Percentiles rank a stretch among this genome's conserved stretches.
phyloP scores from a whole-genome alignment of 2,797 vertebrate genomes.

The Ptychadena robeensis region DNA sequence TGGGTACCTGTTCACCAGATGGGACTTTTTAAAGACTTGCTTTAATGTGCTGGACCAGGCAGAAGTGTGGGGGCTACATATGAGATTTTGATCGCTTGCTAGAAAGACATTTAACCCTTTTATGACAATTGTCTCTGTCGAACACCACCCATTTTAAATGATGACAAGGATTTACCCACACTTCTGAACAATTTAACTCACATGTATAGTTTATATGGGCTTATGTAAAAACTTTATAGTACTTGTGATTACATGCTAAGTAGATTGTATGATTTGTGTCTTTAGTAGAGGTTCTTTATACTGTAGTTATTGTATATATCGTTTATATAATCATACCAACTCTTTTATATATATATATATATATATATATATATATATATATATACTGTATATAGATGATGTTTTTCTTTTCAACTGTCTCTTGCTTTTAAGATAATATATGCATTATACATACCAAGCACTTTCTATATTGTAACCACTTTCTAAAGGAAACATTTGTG shows the following conservation, averaged over 20 bases:
- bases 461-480: too few species aligned
- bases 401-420: too few species aligned
- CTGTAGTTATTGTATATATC: not conserved
- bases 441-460: too few species aligned
- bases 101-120: not conserved
- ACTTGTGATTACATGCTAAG: not conserved
- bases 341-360: not conserved
- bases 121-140: not conserved
- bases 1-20: constrained; percentile 43
- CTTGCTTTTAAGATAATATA: too few species aligned
- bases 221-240: not conserved
- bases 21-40: constrained; percentile 22
- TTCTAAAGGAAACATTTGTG: too few species aligned
- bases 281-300: too few species aligned
- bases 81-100: not conserved
- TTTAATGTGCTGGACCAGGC: constrained; percentile 20
- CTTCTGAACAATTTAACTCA: not conserved
- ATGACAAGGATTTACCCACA: not conserved
- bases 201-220: not conserved
- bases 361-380: too few species aligned
- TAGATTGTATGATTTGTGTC: too few species aligned
- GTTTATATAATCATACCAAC: too few species aligned
- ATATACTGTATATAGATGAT: too few species aligned
- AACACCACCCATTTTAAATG: not conserved
- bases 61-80: constrained; percentile 11